phyloP scores from a whole-genome alignment of 2,797 vertebrate species.

The Pipistrellus pipistrellus region DNA sequence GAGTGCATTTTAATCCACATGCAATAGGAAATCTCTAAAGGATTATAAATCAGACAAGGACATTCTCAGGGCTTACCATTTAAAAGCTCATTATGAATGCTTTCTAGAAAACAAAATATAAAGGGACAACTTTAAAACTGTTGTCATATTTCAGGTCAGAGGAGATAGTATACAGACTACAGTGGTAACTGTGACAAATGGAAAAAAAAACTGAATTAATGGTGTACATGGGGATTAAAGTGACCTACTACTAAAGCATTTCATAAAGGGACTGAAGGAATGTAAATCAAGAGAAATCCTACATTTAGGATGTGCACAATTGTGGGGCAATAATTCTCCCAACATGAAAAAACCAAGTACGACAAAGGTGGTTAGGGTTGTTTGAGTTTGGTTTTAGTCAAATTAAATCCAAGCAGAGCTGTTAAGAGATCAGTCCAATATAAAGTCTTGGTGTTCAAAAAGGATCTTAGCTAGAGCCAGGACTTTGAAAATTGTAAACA shows the following conservation, averaged over 20 bases:
- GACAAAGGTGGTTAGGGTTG: neutral
- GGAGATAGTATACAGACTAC: neutral
- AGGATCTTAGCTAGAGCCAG: neutral
- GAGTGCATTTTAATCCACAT: neutral
- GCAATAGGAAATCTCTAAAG: neutral
- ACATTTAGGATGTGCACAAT: neutral
- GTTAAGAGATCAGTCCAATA: neutral
- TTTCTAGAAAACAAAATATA: neutral
- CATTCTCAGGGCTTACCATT: neutral
- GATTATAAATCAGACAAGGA: neutral
- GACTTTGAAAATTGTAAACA: neutral
- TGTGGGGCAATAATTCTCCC: neutral
- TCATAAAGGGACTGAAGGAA: neutral
- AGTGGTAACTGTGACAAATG: neutral
- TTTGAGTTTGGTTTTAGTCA: constrained; percentile 9
- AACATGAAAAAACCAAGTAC: neutral
- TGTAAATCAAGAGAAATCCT: neutral
- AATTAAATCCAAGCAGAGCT: neutral
- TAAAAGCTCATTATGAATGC: neutral
- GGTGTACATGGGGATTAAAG: neutral
- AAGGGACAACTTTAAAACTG: neutral
- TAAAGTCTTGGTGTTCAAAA: neutral
- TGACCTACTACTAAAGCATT: neutral
- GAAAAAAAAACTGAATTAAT: neutral
- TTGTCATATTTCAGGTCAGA: neutral